These are phyloP conservation scores for Coracopsis vasa DNA, from an alignment of 2,113 vertebrate genomes.

Conservation along the genomic window DNA sequence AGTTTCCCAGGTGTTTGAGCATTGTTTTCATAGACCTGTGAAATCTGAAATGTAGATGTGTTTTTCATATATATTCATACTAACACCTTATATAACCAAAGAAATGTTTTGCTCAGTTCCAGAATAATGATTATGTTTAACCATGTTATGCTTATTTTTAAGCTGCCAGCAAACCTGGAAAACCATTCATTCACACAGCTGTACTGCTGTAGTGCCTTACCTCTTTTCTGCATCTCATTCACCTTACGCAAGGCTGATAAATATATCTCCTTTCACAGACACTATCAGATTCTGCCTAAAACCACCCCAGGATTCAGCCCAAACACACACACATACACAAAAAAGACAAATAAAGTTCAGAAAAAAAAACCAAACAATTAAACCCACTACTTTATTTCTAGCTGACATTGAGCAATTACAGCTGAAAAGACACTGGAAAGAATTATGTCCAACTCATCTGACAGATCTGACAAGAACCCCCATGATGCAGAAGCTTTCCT, in stretches of 20 bases:
- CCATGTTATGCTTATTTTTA: neutral
- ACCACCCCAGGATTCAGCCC: neutral
- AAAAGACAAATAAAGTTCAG: neutral
- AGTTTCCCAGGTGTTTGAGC: neutral
- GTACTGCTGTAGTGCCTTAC: rapidly evolving
- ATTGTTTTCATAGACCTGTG: neutral
- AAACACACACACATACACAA: neutral
- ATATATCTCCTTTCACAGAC: neutral
- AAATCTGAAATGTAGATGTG: neutral
- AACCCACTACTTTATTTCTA: neutral
- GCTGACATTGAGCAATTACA: neutral
- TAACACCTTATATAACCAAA: neutral
- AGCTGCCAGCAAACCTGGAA: neutral
- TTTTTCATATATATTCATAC: neutral
- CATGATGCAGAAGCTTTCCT: neutral
- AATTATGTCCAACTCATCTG: neutral
- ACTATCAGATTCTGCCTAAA: neutral
- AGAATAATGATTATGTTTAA: neutral
- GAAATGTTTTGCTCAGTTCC: neutral
- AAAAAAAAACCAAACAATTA: neutral
- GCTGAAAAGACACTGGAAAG: neutral
- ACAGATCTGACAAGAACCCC: neutral
- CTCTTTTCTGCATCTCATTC: neutral
- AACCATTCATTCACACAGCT: neutral
- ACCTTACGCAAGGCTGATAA: neutral